Evolutionary conservation across 2,888 invertebrate species (phyloP), one percentile per base, ranked within the genome.

Genomic region (Chymomyza fuscimana): DNA sequence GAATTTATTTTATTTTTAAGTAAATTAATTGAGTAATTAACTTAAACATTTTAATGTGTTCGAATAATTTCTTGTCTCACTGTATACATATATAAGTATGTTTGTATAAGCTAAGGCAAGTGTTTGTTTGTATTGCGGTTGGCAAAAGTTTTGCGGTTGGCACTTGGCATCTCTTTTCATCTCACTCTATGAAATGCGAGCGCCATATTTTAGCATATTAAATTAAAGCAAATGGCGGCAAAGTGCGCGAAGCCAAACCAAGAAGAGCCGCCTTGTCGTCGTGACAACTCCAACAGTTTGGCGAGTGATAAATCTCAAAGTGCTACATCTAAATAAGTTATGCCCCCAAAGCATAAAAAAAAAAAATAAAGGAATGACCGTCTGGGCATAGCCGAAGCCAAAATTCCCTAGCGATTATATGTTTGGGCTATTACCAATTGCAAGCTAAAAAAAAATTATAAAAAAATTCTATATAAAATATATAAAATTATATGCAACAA

Each of bases 171-270:
- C 22, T 58, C 58, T 46, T 12, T 25, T 12, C 19, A 19, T 9
- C 58, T 5, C 9, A 58, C 22, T 25, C 25, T 83, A 77, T 87
- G 83, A 87, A 73, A 74, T 79, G 77, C 72, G 77, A 77, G 75
- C 61, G 69, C 76, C 76, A 75, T 62, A 87, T 87, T 87, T 83
- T 86, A 87, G 87, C 83, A 83, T 83, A 86, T 86, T 83, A 87
- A 86, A 83, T 83, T 86, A 86, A 82, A 77, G 83, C 77, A 74
- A 87, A 85, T 80, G 82, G 80, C 76, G 63, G 70, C 65, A 65
- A 72, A 73, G 69, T 61, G 22, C 19, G 40, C 40, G 40, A 46
- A 46, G 4, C 40, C 40, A 46, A 46, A 12, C 40, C 40, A 12
- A 25, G 64, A 10, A 36, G 16, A 54, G 54, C 36, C 54, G 22